Evolutionary conservation across 1,140 invertebrate genomes (phyloP).

Genomic region (Drosophila miranda): DNA sequence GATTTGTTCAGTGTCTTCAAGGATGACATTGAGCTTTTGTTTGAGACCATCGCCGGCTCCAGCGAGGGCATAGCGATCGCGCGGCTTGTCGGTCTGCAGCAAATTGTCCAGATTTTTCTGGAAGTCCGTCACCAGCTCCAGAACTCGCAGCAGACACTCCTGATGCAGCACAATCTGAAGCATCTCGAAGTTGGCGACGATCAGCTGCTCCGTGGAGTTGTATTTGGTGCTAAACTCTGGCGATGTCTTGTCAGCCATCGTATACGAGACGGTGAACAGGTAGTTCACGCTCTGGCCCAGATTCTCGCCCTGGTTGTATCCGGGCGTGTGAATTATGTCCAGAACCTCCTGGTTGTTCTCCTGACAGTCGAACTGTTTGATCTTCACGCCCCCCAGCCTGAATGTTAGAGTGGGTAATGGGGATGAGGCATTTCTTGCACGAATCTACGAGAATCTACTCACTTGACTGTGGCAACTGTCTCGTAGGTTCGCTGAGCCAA

Average conservation of each 20-base stretch:
- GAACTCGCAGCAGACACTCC: slow-evolving; percentile 87
- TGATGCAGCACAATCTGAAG: slow-evolving; percentile 92
- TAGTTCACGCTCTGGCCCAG: slow-evolving; percentile 81
- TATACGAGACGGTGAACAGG: slow-evolving; percentile 88
- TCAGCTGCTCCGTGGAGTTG: slow-evolving; percentile 89
- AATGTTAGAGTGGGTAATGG: background rate
- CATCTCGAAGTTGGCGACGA: slow-evolving; percentile 90
- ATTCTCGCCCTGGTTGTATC: slow-evolving; percentile 40
- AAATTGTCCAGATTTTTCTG: slow-evolving; percentile 73
- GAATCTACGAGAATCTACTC: slow-evolving; percentile 18
- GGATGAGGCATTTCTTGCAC: background rate
- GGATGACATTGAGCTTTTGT: slow-evolving; percentile 53
- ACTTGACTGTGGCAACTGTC: slow-evolving; percentile 85
- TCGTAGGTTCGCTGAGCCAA: slow-evolving; percentile 90
- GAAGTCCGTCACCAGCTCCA: slow-evolving; percentile 78
- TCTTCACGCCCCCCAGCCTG: slow-evolving; percentile 87
- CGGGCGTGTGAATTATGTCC: slow-evolving; percentile 82
- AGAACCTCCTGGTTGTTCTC: slow-evolving; percentile 86
- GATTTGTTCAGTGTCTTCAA: slow-evolving; percentile 63
- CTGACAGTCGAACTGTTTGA: slow-evolving; percentile 84
- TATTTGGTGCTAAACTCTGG: slow-evolving; percentile 93
- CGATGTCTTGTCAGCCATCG: slow-evolving; percentile 90
- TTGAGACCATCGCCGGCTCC: slow-evolving; percentile 54
- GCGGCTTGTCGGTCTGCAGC: slow-evolving; percentile 3
- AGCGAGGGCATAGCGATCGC: slow-evolving; percentile 45